These are phyloP conservation scores for Galagoides demidoff DNA, from an alignment of 2,797 vertebrate species.

Conservation along the genomic window DNA sequence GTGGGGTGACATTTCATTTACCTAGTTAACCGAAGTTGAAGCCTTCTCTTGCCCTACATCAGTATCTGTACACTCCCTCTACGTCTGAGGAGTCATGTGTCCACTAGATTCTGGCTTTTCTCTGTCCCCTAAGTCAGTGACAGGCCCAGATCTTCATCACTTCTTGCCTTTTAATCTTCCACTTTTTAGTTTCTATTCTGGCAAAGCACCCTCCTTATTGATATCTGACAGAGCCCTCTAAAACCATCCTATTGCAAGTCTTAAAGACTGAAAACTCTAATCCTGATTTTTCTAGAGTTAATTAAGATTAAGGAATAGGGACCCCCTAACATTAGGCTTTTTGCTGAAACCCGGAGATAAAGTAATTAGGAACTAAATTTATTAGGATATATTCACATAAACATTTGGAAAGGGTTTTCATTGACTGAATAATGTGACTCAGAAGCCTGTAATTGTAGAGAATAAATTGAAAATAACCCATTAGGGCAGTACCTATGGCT, in stretches of 20 bases:
- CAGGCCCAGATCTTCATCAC: neutral
- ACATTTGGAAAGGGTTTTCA: conserved; percentile 39
- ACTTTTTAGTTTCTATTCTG: neutral
- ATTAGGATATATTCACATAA: conserved; percentile 32
- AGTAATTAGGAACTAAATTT: conserved; percentile 42
- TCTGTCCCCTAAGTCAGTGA: neutral
- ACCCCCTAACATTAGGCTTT: neutral
- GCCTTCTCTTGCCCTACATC: neutral
- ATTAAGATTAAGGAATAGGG: conserved; percentile 7
- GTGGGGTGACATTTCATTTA: neutral
- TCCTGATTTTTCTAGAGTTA: conserved; percentile 38
- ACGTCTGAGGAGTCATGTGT: neutral
- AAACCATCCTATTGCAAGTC: neutral
- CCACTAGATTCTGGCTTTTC: neutral
- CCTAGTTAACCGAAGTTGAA: neutral
- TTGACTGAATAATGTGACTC: conserved; percentile 23
- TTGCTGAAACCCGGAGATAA: conserved; percentile 44
- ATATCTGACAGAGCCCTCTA: neutral
- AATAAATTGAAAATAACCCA: conserved; percentile 42
- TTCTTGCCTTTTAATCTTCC: neutral
- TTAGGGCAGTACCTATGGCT: neutral
- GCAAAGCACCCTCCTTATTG: neutral
- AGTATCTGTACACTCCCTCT: neutral
- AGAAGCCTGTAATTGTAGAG: conserved; percentile 24
- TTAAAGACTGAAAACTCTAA: conserved; percentile 18